Evolutionary conservation across 2,888 invertebrate species (phyloP).

Genomic region (Orchestes rusci): DNA sequence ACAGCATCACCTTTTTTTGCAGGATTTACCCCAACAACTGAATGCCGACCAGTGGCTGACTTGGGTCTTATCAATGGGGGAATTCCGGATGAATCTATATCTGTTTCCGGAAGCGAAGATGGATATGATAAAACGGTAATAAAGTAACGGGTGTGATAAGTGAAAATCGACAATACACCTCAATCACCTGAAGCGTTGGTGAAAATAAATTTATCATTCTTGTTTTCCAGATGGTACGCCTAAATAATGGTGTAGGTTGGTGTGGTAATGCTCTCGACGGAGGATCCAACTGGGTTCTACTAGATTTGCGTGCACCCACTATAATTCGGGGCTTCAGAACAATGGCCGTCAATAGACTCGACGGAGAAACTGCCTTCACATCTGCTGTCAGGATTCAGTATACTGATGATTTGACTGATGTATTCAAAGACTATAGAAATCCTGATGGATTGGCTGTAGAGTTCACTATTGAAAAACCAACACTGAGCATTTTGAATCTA

Average conservation of each 20-base stretch:
- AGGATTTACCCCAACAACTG: slow-evolving; percentile 73
- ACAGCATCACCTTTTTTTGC: not conserved
- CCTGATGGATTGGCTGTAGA: slow-evolving; percentile 90
- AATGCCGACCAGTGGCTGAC: slow-evolving; percentile 86
- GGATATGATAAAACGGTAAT: slow-evolving; percentile 77
- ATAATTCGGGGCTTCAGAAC: slow-evolving; percentile 86
- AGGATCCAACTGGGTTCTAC: slow-evolving; percentile 80
- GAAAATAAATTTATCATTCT: not conserved
- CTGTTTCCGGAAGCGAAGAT: slow-evolving; percentile 72
- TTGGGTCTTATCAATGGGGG: slow-evolving; percentile 82
- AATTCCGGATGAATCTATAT: slow-evolving; percentile 83
- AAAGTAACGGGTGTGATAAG: too few species aligned
- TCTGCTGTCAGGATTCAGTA: slow-evolving; percentile 85
- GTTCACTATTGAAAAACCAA: slow-evolving; percentile 83
- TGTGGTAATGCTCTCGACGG: slow-evolving; percentile 81
- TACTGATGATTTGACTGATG: slow-evolving; percentile 80
- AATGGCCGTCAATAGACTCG: slow-evolving; percentile 76
- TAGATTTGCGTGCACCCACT: slow-evolving; percentile 83
- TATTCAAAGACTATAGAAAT: slow-evolving; percentile 86
- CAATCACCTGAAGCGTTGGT: not conserved
- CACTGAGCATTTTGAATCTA: slow-evolving; percentile 81
- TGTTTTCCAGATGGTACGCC: slow-evolving; percentile 61
- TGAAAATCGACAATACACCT: not conserved
- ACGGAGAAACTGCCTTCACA: slow-evolving; percentile 80
- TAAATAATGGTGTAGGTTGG: slow-evolving; percentile 82